Evolutionary conservation across 2,113 vertebrate genomes (phyloP).

Genomic region (Trogon surrucura): DNA sequence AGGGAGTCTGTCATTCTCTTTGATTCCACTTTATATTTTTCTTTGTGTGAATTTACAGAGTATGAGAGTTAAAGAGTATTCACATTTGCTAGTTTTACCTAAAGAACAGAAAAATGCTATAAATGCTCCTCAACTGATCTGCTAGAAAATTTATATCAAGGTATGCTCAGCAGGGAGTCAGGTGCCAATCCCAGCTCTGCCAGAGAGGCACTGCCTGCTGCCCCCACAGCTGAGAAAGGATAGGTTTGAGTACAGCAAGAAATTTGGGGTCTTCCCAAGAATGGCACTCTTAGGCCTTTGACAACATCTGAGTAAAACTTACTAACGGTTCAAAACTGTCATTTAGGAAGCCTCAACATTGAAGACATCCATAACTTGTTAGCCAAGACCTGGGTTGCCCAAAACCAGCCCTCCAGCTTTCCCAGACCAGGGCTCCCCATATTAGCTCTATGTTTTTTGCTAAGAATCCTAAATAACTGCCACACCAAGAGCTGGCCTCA

Average conservation of each 20-base stretch:
- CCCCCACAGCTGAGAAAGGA: background rate
- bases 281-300: background rate
- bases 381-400: background rate
- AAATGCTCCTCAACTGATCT: background rate
- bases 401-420: background rate
- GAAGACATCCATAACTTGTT: background rate
- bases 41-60: conserved; percentile 50
- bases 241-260: background rate
- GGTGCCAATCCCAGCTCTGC: background rate
- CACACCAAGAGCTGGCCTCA: background rate
- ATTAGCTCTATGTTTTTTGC: background rate
- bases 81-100: conserved; percentile 31
- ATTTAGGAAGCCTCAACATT: background rate
- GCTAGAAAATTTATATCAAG: background rate
- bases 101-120: conserved; percentile 6
- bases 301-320: background rate
- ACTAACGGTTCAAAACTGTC: background rate
- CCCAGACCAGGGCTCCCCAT: background rate
- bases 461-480: background rate
- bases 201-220: background rate
- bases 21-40: conserved; percentile 37
- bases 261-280: background rate
- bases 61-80: conserved; percentile 2
- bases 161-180: background rate
- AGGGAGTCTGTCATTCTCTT: conserved; percentile 57